phyloP scores from a whole-genome alignment of 2,113 vertebrate species.

The Asarcornis scutulata region DNA sequence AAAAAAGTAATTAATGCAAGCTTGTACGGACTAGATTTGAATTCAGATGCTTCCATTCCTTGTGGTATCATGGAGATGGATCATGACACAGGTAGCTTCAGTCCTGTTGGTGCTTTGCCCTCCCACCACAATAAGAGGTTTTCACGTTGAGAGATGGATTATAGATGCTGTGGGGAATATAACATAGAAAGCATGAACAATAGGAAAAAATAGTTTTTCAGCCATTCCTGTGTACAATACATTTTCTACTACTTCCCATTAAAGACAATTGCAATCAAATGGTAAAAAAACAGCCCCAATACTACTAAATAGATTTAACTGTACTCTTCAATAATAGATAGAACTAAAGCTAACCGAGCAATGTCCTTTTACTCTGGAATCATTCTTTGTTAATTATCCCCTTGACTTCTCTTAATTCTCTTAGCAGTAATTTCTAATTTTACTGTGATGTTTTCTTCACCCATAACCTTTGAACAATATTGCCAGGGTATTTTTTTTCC shows the following conservation, averaged over 20 bases:
- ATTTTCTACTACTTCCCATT: background rate
- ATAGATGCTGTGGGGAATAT: background rate
- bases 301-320: background rate
- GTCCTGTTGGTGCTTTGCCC: background rate
- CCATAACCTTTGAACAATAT: slow-evolving; percentile 14
- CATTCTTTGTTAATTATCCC: slow-evolving; percentile 22
- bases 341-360: slow-evolving; percentile 2
- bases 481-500: slow-evolving; percentile 16
- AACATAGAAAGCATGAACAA: background rate
- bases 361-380: slow-evolving; percentile 37
- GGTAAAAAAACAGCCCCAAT: background rate
- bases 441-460: slow-evolving; percentile 46
- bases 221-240: background rate
- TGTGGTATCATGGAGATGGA: background rate
- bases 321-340: slow-evolving; percentile 5
- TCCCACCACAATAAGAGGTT: background rate
- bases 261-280: background rate
- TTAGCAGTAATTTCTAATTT: slow-evolving; percentile 46
- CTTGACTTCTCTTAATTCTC: slow-evolving; percentile 36
- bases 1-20: background rate
- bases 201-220: background rate
- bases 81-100: background rate
- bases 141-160: background rate
- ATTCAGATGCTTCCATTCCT: background rate
- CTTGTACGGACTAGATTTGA: background rate